These are phyloP conservation scores for Archilochus colubris DNA, from an alignment of 2,113 vertebrate genomes.

Conservation along the genomic window DNA sequence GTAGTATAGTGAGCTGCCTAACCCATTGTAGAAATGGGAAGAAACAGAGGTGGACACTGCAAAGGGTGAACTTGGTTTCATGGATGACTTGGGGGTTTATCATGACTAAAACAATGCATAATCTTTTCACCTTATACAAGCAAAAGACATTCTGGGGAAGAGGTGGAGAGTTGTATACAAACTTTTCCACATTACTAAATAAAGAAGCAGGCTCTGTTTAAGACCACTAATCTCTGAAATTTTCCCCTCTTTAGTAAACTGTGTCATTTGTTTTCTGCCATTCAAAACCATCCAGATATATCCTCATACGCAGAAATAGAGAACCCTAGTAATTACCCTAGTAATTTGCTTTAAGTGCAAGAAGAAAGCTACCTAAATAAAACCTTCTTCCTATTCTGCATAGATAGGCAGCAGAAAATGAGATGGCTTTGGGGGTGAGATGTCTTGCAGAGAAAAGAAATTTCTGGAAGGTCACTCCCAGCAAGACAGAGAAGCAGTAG, in stretches of 20 bases:
- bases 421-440: neutral
- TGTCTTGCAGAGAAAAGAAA: slow-evolving; percentile 31
- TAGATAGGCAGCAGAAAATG: slow-evolving; percentile 20
- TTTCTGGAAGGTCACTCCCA: slow-evolving; percentile 58
- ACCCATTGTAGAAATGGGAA: neutral
- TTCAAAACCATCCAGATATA: neutral
- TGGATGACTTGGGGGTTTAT: neutral
- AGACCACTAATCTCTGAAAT: neutral
- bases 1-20: neutral
- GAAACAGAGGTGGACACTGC: no score
- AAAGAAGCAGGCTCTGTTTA: neutral
- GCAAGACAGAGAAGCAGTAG: slow-evolving; percentile 29
- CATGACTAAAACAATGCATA: neutral
- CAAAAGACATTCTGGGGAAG: neutral
- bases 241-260: slow-evolving; percentile 1
- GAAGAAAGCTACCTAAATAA: slow-evolving; percentile 6
- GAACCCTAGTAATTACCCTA: neutral
- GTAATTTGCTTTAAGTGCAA: slow-evolving; percentile 38
- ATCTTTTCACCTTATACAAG: neutral
- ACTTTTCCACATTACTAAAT: neutral
- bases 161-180: neutral
- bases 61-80: neutral
- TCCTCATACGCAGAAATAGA: neutral
- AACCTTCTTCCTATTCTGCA: neutral
- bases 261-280: slow-evolving; percentile 10